Percentiles rank a stretch among this genome's conserved stretches.
phyloP scores from a whole-genome alignment of 2,888 invertebrate species.

The Drosophila cyrtoloma region DNA sequence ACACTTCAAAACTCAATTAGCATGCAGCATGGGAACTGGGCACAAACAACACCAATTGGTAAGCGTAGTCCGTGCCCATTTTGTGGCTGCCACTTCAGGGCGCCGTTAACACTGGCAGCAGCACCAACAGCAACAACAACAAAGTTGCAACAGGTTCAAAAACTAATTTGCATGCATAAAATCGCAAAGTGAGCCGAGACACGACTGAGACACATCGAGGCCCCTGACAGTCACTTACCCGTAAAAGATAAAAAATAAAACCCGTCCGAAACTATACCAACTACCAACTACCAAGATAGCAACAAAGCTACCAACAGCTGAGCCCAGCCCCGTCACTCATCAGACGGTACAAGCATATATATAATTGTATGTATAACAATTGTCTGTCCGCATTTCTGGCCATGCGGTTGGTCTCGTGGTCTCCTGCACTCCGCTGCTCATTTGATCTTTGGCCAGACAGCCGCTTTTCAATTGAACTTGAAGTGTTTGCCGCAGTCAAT shows the following conservation, averaged over 20 bases:
- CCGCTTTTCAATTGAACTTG: conserved; percentile 76
- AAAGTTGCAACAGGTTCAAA: conserved; percentile 78
- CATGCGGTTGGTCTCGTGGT: conserved; percentile 59
- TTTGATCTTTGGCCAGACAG: conserved; percentile 67
- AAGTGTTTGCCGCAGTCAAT: conserved; percentile 58
- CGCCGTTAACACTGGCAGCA: conserved; percentile 56
- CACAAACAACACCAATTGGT: conserved; percentile 8
- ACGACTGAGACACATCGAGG: conserved; percentile 68
- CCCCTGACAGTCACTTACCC: conserved; percentile 51
- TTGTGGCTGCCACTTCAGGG: conserved; percentile 38
- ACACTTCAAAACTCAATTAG: conserved; percentile 62
- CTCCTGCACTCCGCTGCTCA: conserved; percentile 7
- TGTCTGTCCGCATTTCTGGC: conserved; percentile 60
- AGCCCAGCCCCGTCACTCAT: conserved; percentile 33
- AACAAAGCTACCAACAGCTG: conserved; percentile 41
- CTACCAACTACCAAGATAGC: conserved; percentile 48
- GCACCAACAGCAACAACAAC: conserved; percentile 10
- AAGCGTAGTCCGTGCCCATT: conserved; percentile 26
- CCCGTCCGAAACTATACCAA: conserved; percentile 54
- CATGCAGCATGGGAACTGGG: conserved; percentile 61
- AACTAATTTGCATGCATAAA: conserved; percentile 81
- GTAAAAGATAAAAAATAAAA: conserved; percentile 20
- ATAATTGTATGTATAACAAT: conserved; percentile 32
- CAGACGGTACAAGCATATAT: background rate
- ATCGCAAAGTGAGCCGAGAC: conserved; percentile 67